A percentile compares a stretch with the other conserved stretches of the same genome.
phyloP scores from a whole-genome alignment of 1,140 invertebrate species.

The Trachymyrmex septentrionalis region DNA sequence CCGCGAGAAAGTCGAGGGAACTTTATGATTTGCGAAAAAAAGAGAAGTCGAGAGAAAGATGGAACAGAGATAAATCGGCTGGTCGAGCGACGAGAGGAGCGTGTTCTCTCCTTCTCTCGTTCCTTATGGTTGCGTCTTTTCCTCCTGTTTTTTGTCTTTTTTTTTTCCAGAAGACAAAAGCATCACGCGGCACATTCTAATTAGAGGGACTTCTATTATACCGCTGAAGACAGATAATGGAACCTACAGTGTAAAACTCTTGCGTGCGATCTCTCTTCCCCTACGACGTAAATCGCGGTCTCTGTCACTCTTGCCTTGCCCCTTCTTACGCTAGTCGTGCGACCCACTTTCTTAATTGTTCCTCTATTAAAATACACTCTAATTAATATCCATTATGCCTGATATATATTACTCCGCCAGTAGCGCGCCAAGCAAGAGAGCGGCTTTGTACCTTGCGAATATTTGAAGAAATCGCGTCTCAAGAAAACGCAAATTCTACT shows the following conservation, averaged over 20 bases:
- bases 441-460: slow-evolving; percentile 49
- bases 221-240: slow-evolving; percentile 69
- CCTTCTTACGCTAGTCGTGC: slow-evolving; percentile 53
- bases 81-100: slow-evolving; percentile 31
- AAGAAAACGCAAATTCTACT: slow-evolving; percentile 10
- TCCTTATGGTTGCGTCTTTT: background rate
- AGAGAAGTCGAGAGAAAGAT: slow-evolving; percentile 26
- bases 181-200: slow-evolving; percentile 70
- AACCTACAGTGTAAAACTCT: slow-evolving; percentile 70
- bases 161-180: slow-evolving; percentile 63
- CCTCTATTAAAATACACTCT: slow-evolving; percentile 83
- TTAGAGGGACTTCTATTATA: slow-evolving; percentile 71
- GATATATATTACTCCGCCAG: slow-evolving; percentile 77
- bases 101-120: slow-evolving; percentile 8
- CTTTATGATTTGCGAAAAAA: slow-evolving; percentile 61
- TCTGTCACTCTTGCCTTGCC: slow-evolving; percentile 27
- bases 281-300: slow-evolving; percentile 62
- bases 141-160: background rate
- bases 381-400: slow-evolving; percentile 80
- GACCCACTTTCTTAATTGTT: slow-evolving; percentile 83
- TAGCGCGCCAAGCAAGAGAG: slow-evolving; percentile 32
- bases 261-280: slow-evolving; percentile 54
- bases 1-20: slow-evolving; percentile 42
- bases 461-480: slow-evolving; percentile 48
- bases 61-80: slow-evolving; percentile 54